These are phyloP conservation scores for Ceriagrion tenellum DNA, from an alignment of 2,888 invertebrate genomes.

Conservation along the genomic window DNA sequence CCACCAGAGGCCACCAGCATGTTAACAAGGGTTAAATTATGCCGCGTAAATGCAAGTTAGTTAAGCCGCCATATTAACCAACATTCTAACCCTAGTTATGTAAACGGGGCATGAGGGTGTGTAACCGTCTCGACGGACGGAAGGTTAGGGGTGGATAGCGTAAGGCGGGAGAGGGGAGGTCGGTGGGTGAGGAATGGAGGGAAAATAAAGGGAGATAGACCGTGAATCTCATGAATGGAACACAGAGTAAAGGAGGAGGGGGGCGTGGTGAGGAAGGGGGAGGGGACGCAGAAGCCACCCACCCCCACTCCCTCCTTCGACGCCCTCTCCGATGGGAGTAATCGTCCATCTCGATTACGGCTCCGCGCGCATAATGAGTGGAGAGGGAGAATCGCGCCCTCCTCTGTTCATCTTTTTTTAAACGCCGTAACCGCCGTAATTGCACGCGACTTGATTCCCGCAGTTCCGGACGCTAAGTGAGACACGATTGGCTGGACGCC, in stretches of 20 bases:
- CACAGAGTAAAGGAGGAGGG: too few species aligned
- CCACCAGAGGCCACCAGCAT: too few species aligned
- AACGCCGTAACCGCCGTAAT: background rate
- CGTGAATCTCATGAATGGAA: constrained; percentile 39
- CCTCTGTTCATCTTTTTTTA: background rate
- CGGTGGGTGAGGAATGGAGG: background rate
- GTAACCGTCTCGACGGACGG: background rate
- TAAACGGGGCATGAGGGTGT: too few species aligned
- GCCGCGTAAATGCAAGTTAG: too few species aligned
- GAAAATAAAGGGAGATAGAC: background rate
- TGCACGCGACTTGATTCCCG: background rate
- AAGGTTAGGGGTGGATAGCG: background rate
- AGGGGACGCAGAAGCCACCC: too few species aligned
- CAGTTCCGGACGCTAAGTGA: background rate
- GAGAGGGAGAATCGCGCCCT: background rate
- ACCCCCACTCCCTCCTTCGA: too few species aligned
- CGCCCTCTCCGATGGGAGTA: background rate
- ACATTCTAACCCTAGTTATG: too few species aligned
- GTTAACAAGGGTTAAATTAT: too few species aligned
- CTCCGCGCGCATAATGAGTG: background rate
- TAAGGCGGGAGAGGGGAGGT: background rate
- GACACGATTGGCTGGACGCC: constrained; percentile 11
- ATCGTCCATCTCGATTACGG: constrained; percentile 19
- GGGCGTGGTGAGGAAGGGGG: too few species aligned
- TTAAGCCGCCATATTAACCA: too few species aligned